Percentiles rank a stretch among this genome's conserved stretches.
Conservation (phyloP, 2,797 vertebrate species). For the Acrossocheilus fasciatus region DNA sequence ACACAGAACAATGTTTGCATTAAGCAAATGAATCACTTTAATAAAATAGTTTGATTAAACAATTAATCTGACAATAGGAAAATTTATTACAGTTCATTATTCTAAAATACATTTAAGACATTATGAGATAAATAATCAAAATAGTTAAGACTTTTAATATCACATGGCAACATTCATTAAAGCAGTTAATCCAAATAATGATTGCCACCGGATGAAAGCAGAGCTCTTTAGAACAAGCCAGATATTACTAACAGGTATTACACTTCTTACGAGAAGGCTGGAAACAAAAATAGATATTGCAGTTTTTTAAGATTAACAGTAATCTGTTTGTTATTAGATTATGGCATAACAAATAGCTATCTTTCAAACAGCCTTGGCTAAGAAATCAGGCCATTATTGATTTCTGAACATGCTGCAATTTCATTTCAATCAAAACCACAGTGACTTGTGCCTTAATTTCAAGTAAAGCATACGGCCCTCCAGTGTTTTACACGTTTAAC, state of each 20-base stretch:
- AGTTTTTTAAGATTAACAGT: background rate
- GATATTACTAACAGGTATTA: conserved; percentile 36
- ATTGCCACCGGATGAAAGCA: conserved; percentile 41
- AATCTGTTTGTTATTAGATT: background rate
- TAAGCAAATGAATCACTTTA: conserved; percentile 48
- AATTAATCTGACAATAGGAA: conserved; percentile 66
- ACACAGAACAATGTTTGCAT: conserved; percentile 31
- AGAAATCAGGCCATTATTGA: background rate
- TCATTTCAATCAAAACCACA: background rate
- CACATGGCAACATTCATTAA: conserved; percentile 58
- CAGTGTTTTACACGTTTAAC: conserved; percentile 5
- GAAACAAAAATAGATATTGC: conserved; percentile 23
- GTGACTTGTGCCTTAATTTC: background rate
- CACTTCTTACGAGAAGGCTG: conserved; percentile 30
- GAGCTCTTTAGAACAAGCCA: conserved; percentile 43
- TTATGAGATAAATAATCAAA: conserved; percentile 62
- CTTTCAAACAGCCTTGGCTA: background rate
- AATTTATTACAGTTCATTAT: conserved; percentile 56
- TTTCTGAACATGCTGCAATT: background rate
- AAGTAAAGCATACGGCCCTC: background rate
- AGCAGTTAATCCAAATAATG: conserved; percentile 59
- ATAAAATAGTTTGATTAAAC: conserved; percentile 60
- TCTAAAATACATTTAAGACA: conserved; percentile 67
- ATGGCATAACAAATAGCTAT: background rate
- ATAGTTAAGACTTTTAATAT: conserved; percentile 58